A percentile compares a stretch with the other conserved stretches of the same genome.
Evolutionary conservation across 2,888 invertebrate genomes (phyloP).

Genomic region (Blastobasis adustella): DNA sequence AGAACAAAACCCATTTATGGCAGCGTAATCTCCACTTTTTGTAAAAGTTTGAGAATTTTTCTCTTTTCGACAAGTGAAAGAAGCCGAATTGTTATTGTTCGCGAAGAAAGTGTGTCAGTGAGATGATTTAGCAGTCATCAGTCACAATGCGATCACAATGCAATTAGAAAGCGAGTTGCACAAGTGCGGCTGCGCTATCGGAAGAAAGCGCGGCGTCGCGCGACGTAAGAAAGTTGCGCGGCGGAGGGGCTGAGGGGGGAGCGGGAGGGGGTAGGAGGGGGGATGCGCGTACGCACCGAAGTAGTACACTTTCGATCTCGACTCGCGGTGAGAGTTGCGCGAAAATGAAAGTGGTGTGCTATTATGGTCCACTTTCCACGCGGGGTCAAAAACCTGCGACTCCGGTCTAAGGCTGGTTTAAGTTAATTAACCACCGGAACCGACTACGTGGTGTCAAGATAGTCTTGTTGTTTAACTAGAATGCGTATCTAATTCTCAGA

Average conservation of each 20-base stretch:
- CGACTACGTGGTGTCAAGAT: slow-evolving; percentile 1
- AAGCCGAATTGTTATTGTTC: slow-evolving; percentile 7
- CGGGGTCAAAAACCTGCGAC: slow-evolving; percentile 59
- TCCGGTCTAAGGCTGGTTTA: slow-evolving; percentile 43
- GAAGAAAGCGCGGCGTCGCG: slow-evolving; percentile 59
- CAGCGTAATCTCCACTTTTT: no score
- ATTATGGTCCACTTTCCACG: slow-evolving; percentile 72
- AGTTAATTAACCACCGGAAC: slow-evolving; percentile 43
- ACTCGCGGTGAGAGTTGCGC: slow-evolving; percentile 73
- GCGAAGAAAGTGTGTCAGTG: slow-evolving; percentile 49
- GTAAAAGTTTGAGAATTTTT: background rate
- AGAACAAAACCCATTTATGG: no score
- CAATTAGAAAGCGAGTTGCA: slow-evolving; percentile 73
- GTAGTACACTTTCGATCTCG: slow-evolving; percentile 73
- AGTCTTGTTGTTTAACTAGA: no score
- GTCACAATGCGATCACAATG: slow-evolving; percentile 63
- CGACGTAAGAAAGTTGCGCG: slow-evolving; percentile 58
- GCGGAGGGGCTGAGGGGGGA: slow-evolving; percentile 28
- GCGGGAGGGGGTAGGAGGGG: slow-evolving; percentile 19
- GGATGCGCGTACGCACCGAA: slow-evolving; percentile 65
- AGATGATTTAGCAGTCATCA: slow-evolving; percentile 51
- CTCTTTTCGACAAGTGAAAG: background rate
- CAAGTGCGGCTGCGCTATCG: slow-evolving; percentile 50
- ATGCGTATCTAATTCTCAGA: no score
- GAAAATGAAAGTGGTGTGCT: slow-evolving; percentile 77